phyloP scores from a whole-genome alignment of 2,888 invertebrate genomes.

The Mesopsocus fuscifrons region DNA sequence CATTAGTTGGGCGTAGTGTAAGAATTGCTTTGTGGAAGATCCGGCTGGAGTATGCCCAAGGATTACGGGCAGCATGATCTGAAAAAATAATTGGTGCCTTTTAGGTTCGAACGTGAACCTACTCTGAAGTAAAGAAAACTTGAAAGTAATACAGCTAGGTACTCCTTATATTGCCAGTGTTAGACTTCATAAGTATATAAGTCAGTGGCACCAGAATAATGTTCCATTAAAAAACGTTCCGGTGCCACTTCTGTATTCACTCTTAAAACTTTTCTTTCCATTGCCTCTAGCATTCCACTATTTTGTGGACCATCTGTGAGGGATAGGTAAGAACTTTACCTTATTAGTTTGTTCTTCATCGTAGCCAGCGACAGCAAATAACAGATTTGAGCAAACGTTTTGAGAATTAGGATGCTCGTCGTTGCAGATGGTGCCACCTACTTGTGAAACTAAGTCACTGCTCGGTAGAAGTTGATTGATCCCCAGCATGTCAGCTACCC shows the following conservation, averaged over 20 bases:
- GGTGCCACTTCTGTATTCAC: no score
- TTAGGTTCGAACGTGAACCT: no score
- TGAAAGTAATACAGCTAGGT: no score
- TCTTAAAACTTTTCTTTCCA: no score
- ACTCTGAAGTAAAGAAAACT: no score
- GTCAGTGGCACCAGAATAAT: no score
- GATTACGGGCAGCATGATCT: slow-evolving; percentile 50
- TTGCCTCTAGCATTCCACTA: no score
- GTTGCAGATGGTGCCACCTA: slow-evolving; percentile 33
- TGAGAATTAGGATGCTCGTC: slow-evolving; percentile 29
- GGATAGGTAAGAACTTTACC: slow-evolving; percentile 27
- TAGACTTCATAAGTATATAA: no score
- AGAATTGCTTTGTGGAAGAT: slow-evolving; percentile 43
- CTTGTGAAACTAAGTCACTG: slow-evolving; percentile 28
- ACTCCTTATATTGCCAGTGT: no score
- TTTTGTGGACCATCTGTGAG: no score
- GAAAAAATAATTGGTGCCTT: slow-evolving; percentile 15
- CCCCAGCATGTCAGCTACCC: slow-evolving; percentile 29
- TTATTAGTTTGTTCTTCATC: slow-evolving; percentile 33
- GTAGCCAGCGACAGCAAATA: slow-evolving; percentile 45
- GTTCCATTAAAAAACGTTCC: no score
- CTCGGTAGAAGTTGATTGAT: slow-evolving; percentile 45
- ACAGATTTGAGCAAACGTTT: slow-evolving; percentile 40
- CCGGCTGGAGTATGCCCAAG: slow-evolving; percentile 52
- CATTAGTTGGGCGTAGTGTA: slow-evolving; percentile 44